Conservation (phyloP, 2,888 invertebrate species). For the Leptinotarsa peninsularis region DNA sequence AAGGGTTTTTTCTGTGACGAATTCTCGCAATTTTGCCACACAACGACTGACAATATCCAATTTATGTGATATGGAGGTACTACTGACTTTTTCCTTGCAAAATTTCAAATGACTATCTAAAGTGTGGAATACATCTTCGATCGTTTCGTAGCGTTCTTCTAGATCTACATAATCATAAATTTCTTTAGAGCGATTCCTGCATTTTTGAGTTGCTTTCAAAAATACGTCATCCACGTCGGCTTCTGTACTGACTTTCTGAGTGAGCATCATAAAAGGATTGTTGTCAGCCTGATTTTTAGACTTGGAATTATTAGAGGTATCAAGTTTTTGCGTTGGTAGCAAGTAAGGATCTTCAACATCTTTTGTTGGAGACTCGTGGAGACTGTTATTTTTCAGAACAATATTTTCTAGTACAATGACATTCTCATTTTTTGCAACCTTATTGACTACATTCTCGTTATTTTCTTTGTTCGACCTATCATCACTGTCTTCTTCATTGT, state of each 20-base stretch:
- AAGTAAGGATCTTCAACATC: conserved; percentile 25
- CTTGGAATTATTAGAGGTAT: conserved; percentile 9
- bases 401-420: conserved; percentile 20
- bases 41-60: not conserved
- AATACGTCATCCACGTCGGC: not conserved
- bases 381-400: not conserved
- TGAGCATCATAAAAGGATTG: conserved; percentile 16
- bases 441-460: not conserved
- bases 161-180: not conserved
- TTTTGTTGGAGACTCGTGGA: not conserved
- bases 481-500: not conserved
- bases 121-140: not conserved
- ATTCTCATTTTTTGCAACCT: not conserved
- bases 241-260: conserved; percentile 1
- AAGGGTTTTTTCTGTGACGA: not conserved
- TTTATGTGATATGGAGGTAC: not conserved
- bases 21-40: not conserved
- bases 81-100: not conserved
- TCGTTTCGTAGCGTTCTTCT: not conserved
- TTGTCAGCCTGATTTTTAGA: not conserved
- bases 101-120: no score
- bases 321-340: conserved; percentile 34
- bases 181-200: not conserved
- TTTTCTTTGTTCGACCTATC: conserved; percentile 10
- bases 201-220: not conserved